Conservation (phyloP, 2,888 invertebrate genomes). For the Orthosia incerta region DNA sequence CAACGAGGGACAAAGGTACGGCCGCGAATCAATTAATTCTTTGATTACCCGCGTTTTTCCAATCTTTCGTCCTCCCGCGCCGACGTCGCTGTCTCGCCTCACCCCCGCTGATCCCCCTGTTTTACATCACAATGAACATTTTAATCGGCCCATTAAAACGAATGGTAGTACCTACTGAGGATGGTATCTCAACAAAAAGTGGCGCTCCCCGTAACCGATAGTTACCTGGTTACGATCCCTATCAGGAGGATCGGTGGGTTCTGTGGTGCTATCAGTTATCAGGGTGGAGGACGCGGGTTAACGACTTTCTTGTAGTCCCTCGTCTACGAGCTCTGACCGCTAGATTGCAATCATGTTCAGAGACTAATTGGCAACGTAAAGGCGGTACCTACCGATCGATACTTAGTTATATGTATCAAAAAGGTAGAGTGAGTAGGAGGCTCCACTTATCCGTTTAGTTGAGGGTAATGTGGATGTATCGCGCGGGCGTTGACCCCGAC, state of each 20-base stretch:
- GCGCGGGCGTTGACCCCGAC: conserved; percentile 14
- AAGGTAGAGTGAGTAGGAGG: neutral
- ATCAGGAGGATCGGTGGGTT: conserved; percentile 2
- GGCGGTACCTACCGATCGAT: neutral
- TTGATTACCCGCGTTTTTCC: conserved; percentile 74
- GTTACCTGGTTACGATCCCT: conserved; percentile 34
- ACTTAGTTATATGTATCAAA: conserved; percentile 8
- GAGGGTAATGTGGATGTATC: conserved; percentile 18
- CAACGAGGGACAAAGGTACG: conserved; percentile 52
- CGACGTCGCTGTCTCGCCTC: neutral
- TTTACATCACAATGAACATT: conserved; percentile 72
- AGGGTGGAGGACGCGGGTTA: neutral
- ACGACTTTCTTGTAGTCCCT: conserved; percentile 39
- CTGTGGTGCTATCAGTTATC: conserved; percentile 5
- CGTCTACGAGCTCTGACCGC: conserved; percentile 13
- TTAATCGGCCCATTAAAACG: conserved; percentile 70
- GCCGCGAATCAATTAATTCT: conserved; percentile 77
- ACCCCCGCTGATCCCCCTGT: conserved; percentile 42
- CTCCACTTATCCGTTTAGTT: conserved; percentile 8
- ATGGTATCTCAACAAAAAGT: conserved; percentile 42
- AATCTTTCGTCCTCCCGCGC: conserved; percentile 48
- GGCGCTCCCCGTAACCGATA: conserved; percentile 21
- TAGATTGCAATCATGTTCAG: conserved; percentile 41
- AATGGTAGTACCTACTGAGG: conserved; percentile 41
- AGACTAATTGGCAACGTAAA: conserved; percentile 21